Base-by-base conservation (phyloP, 2,797 vertebrate genomes). In the Spatula versicolor region DNA sequence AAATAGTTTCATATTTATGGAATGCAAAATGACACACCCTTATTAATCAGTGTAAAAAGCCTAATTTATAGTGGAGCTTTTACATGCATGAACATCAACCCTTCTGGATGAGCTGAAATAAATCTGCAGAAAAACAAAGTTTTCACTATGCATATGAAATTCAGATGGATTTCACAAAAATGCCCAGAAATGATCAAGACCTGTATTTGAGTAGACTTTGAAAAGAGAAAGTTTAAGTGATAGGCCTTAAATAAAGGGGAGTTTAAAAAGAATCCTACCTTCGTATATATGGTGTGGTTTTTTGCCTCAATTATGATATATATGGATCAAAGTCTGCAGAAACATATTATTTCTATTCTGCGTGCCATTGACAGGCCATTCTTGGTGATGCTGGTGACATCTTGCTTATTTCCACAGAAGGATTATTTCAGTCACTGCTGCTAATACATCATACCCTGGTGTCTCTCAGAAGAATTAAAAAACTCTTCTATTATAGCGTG, bases 331-430 rank as follows among this genome's bases (percentile, higher is more conserved):
- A 86, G 50, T 76, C 77, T 74, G 13, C 19, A 63, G 48, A 63
- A 77, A 52, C 19, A 59, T 66, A 28, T 7, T 39, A 0, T 30
- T 76, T 91, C 74, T 67, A 19, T 43, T 6, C 19, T 33, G 9
- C 45, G 31, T 83, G 23, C 41, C 41, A 25, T 8, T 83, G 50
- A 55, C 69, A 72, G 88, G 22, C 11, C n/a, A 12, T 54, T 83
- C 39, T 23, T 4, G 22, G 28, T 58, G 45, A 41, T 1, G 0
- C 23, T 67, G 14, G 20, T 73, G 74, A 26, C 1, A 4, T 39
- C 37, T 35, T 50, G 10, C 45, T 69, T 74, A 3, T 22, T 74
- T 58, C 50, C 60, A 50, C 6, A 31, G 55, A 68, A 60, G 13
- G 7, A 4, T 35, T 83, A 4, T 81, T 81, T 73, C 43, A 66